phyloP scores from a whole-genome alignment of 1,140 invertebrate genomes.

The Drosophila sturtevanti region DNA sequence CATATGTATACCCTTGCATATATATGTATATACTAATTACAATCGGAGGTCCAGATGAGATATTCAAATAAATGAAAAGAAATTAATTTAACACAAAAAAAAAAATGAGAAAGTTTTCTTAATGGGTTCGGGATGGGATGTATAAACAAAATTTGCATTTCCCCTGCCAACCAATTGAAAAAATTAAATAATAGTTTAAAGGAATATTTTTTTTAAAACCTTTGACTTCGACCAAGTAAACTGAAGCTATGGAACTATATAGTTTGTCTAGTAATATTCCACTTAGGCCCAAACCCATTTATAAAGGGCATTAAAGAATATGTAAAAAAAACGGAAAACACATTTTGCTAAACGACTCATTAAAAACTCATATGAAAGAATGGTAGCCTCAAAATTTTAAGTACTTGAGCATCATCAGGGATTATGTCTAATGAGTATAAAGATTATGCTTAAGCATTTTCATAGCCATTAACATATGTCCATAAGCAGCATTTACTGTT shows the following conservation, averaged over 20 bases:
- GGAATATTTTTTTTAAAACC: too few species aligned
- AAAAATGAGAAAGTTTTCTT: too few species aligned
- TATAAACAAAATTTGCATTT: too few species aligned
- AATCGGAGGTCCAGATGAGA: too few species aligned
- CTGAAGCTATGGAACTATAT: too few species aligned
- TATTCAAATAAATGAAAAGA: too few species aligned
- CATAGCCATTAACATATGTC: conserved; percentile 6
- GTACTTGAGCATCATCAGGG: conserved; percentile 5
- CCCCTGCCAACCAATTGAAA: too few species aligned
- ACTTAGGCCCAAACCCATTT: not conserved
- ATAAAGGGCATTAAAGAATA: not conserved
- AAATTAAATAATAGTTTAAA: too few species aligned
- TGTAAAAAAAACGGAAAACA: not conserved
- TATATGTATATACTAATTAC: too few species aligned
- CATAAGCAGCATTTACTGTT: conserved; percentile 3
- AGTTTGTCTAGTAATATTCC: not conserved
- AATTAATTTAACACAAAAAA: too few species aligned
- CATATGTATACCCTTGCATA: not conserved
- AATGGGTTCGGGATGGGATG: too few species aligned
- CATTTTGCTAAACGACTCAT: conserved; percentile 10
- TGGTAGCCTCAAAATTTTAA: conserved; percentile 3
- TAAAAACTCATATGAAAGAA: conserved; percentile 6
- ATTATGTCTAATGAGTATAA: conserved; percentile 5
- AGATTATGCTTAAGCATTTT: conserved; percentile 7
- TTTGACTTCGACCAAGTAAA: too few species aligned